phyloP scores from a whole-genome alignment of 1,140 invertebrate genomes.

The Diprion similis region DNA sequence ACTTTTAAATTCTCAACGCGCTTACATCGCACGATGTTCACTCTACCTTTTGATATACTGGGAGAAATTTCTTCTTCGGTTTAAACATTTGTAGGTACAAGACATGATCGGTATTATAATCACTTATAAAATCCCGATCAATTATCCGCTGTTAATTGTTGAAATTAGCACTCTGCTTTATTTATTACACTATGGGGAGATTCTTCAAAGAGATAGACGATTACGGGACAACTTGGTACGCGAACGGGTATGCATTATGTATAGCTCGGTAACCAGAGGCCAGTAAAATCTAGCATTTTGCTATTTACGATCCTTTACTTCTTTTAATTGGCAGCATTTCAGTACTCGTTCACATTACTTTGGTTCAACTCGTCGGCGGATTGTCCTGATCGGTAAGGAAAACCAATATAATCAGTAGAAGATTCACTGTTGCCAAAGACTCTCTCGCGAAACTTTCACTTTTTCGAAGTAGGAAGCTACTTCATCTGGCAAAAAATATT shows the following conservation, averaged over 20 bases:
- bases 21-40: no score
- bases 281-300: background rate
- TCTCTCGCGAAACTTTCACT: no score
- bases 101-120: no score
- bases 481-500: no score
- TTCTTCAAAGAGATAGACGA: conserved; percentile 4
- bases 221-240: background rate
- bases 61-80: no score
- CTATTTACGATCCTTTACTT: background rate
- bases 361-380: background rate
- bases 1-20: no score
- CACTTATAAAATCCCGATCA: background rate
- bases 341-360: background rate
- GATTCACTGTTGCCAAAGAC: no score
- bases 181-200: background rate
- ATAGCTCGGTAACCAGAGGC: background rate
- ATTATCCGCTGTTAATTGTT: background rate
- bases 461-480: no score
- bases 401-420: no score
- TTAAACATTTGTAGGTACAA: no score
- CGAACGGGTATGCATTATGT: background rate
- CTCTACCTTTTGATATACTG: no score
- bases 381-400: no score
- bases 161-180: conserved; percentile 4
- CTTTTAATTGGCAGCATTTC: background rate